Base-by-base conservation (phyloP, 2,888 invertebrate species). In the Petrophora chlorosata region DNA sequence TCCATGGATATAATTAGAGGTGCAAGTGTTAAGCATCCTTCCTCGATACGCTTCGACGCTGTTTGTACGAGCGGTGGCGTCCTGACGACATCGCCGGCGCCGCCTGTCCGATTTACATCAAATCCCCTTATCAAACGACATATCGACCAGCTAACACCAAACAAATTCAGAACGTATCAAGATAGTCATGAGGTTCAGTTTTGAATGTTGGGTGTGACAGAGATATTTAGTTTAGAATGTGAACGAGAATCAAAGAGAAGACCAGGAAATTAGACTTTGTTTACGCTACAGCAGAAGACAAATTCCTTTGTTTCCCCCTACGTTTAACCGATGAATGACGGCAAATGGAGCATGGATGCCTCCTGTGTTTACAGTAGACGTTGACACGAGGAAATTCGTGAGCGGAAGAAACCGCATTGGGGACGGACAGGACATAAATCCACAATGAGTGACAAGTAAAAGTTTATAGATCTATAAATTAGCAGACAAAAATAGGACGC, bases 381-480 rank as follows among this genome's bases (percentile, higher is more conserved):
- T 82, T 85, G 88, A 87, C 87, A 86, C 72, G 82, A 84, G 88
- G 82, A 83, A 87, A 84, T 79, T 83, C 79, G 82, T 80, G 82
- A 80, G 82, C 83, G 84, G 87, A 86, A 84, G 88, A 86, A 82
- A 86, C 86, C 85, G 68, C 89, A 90, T 89, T 82, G 76, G 79
- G 88, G 85, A 79, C 88, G 83, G 71, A n/a, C n/a, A n/a, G 68
- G 54, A 67, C 87, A 77, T 89, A 89, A 89, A 90, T 85, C 80
- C 79, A 70, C 72, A 54, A 63, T 79, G 85, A 89, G 87, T 90
- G 89, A 90, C 89, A 90, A 85, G 84, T 82, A 76, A 85, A 85
- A 86, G 76, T 89, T 89, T 90, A 89, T 85, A 70, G 82, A 76
- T 73, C 82, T 77, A 84, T 89, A 88, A 89, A 90, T 85, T 84